phyloP scores from a whole-genome alignment of 2,888 invertebrate genomes.

The Rambutsinella grinnellia region DNA sequence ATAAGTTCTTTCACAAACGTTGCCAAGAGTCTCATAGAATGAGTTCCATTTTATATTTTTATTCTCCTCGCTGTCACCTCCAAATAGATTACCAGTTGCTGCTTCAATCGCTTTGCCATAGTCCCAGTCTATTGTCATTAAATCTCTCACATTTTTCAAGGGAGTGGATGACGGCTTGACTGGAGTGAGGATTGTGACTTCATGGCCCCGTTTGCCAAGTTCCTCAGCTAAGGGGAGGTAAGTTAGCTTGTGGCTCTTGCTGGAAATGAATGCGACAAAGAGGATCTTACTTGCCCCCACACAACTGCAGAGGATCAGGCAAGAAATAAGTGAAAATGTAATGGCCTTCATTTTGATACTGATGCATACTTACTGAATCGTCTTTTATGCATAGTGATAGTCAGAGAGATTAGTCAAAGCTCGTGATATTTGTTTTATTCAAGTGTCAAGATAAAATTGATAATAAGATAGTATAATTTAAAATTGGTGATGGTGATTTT shows the following conservation, averaged over 20 bases:
- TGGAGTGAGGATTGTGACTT: slow-evolving; percentile 72
- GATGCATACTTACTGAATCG: too few relatives aligned
- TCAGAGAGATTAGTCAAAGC: too few relatives aligned
- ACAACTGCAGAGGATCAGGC: too few relatives aligned
- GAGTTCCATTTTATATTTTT: slow-evolving; percentile 23
- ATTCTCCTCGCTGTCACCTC: slow-evolving; percentile 38
- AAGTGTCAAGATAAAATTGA: too few relatives aligned
- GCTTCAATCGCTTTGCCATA: slow-evolving; percentile 10
- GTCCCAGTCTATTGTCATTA: slow-evolving; percentile 46
- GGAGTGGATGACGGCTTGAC: slow-evolving; percentile 69
- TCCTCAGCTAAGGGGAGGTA: slow-evolving; percentile 71
- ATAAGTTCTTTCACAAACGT: slow-evolving; percentile 39
- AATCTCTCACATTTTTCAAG: slow-evolving; percentile 68
- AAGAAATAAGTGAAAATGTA: too few relatives aligned
- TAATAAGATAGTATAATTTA: too few relatives aligned
- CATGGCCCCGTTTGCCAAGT: slow-evolving; percentile 72
- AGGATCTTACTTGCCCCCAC: too few relatives aligned
- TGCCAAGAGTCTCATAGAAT: background rate
- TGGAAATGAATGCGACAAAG: slow-evolving; percentile 72
- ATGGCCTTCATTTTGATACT: too few relatives aligned
- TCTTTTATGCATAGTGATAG: too few relatives aligned
- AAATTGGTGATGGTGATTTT: too few relatives aligned
- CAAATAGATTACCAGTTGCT: background rate
- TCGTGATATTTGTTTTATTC: too few relatives aligned
- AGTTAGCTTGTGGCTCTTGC: slow-evolving; percentile 72